These are phyloP conservation scores for Ornithoptera priamus DNA, from an alignment of 2,888 invertebrate genomes.

Conservation along the genomic window DNA sequence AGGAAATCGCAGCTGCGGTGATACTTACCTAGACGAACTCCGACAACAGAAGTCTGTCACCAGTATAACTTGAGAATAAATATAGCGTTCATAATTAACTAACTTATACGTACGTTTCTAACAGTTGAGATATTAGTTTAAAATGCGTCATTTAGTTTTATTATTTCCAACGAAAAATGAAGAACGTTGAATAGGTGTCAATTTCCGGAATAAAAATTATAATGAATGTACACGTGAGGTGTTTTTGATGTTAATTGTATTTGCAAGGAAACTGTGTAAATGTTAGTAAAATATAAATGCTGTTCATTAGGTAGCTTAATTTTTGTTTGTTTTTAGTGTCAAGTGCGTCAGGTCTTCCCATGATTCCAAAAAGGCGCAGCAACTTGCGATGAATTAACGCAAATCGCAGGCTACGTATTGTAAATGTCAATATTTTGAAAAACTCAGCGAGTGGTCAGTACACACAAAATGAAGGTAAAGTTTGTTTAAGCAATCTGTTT, in stretches of 20 bases:
- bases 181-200: background rate
- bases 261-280: slow-evolving; percentile 7
- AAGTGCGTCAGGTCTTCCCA: slow-evolving; percentile 21
- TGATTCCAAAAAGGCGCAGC: slow-evolving; percentile 3
- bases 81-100: background rate
- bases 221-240: background rate
- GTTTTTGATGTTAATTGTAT: slow-evolving; percentile 1
- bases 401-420: slow-evolving; percentile 33
- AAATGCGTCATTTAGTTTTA: background rate
- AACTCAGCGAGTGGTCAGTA: slow-evolving; percentile 29
- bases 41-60: no score
- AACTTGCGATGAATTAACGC: slow-evolving; percentile 7
- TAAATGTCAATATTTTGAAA: slow-evolving; percentile 35
- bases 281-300: slow-evolving; percentile 3
- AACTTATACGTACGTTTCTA: background rate
- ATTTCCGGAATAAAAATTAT: background rate
- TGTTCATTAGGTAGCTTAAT: background rate
- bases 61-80: no score
- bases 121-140: background rate
- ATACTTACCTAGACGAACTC: no score
- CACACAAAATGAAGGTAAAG: slow-evolving; percentile 17
- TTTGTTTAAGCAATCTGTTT: slow-evolving; percentile 19
- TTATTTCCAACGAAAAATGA: no score
- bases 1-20: no score
- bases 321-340: slow-evolving; percentile 17